Conservation (phyloP, 1,140 invertebrate genomes). For the Oscheius sp. region DNA sequence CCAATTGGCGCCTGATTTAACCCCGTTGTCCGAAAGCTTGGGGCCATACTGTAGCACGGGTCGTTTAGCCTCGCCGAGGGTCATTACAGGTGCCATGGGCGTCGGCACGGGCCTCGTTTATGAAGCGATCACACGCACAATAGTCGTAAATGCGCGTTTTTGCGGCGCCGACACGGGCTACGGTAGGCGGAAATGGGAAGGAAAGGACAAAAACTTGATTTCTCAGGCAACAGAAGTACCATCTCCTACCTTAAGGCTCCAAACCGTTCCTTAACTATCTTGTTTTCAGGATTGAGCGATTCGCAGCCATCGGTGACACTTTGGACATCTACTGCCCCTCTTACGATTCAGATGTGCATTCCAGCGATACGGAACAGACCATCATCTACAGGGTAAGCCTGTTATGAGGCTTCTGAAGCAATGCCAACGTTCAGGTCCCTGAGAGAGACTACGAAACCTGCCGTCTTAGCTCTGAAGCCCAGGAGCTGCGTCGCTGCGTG, state of each 20-base stretch:
- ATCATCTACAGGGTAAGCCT: conserved; percentile 26
- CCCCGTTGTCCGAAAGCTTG: too few relatives aligned
- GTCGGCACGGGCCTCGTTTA: too few relatives aligned
- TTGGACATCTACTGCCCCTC: conserved; percentile 27
- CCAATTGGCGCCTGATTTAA: too few relatives aligned
- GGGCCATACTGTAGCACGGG: too few relatives aligned
- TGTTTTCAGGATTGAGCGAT: conserved; percentile 28
- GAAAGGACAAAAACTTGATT: background rate
- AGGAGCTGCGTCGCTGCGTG: conserved; percentile 23
- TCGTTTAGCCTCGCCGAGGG: too few relatives aligned
- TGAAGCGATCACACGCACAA: background rate
- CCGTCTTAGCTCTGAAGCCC: conserved; percentile 10
- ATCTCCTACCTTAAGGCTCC: background rate
- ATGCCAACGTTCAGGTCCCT: background rate
- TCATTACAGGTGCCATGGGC: too few relatives aligned
- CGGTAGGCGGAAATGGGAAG: background rate
- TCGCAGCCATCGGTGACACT: conserved; percentile 30
- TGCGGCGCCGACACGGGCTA: background rate
- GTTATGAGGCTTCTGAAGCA: background rate
- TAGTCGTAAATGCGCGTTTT: background rate
- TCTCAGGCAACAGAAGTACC: background rate
- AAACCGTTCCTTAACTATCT: background rate
- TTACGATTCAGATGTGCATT: conserved; percentile 4
- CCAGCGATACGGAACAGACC: conserved; percentile 11
- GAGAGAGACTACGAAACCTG: conserved; percentile 27